Conservation (phyloP, 2,888 invertebrate species). For the Eupithecia centaureata region DNA sequence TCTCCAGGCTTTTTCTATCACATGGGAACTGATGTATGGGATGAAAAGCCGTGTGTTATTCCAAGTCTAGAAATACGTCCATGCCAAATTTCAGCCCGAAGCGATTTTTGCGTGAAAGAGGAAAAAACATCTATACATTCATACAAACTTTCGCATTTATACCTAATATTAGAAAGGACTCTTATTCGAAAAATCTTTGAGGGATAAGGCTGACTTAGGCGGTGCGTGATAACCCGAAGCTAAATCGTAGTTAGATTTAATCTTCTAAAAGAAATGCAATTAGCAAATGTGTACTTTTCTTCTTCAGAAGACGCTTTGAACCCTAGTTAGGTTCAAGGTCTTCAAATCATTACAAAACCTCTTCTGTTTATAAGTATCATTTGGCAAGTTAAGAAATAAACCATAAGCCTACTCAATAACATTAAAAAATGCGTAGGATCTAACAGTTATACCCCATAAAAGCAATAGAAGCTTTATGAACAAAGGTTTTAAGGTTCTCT, state of each 20-base stretch:
- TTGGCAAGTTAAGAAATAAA: conserved; percentile 5
- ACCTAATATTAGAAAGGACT: no score
- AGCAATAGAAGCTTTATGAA: conserved; percentile 25
- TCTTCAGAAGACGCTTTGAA: neutral
- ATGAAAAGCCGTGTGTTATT: no score
- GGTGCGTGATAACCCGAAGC: no score
- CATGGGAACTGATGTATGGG: no score
- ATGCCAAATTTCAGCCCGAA: no score
- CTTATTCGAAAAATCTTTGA: no score
- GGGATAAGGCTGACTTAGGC: no score
- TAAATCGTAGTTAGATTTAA: neutral
- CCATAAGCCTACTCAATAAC: conserved; percentile 5
- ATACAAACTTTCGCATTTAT: no score
- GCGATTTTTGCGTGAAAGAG: no score
- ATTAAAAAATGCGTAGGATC: conserved; percentile 25
- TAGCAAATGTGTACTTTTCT: neutral
- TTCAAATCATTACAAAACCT: conserved; percentile 1
- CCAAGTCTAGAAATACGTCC: no score
- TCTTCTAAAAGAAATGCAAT: neutral
- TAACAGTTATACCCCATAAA: conserved; percentile 9
- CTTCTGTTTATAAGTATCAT: conserved; percentile 2
- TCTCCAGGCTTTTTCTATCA: no score
- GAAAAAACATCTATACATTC: no score
- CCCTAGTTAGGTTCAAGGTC: neutral
- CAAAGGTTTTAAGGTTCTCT: conserved; percentile 32